Percentiles rank a stretch among this genome's conserved stretches.
Conservation (phyloP, 2,888 invertebrate genomes). For the Andrena praecox region DNA sequence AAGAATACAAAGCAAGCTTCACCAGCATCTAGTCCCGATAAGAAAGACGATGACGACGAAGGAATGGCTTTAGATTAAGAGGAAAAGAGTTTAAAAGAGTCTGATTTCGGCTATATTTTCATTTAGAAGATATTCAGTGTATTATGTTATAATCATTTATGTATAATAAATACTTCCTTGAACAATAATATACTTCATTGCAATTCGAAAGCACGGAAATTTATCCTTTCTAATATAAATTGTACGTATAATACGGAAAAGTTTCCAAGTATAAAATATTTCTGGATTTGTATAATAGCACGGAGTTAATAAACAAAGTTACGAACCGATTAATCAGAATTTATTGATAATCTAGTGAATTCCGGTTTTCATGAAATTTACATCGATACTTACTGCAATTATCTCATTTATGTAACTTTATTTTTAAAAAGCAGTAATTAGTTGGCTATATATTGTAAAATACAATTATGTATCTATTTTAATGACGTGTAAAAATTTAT, state of each 20-base stretch:
- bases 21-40: slow-evolving; percentile 67
- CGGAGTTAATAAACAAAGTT: slow-evolving; percentile 35
- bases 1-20: slow-evolving; percentile 75
- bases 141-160: slow-evolving; percentile 51
- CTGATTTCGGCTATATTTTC: slow-evolving; percentile 48
- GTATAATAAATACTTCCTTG: slow-evolving; percentile 53
- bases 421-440: no score
- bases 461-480: no score
- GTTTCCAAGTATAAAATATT: slow-evolving; percentile 29
- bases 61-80: slow-evolving; percentile 82
- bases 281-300: slow-evolving; percentile 43
- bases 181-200: slow-evolving; percentile 32
- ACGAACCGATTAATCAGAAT: slow-evolving; percentile 1
- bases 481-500: no score
- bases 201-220: slow-evolving; percentile 32
- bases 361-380: neutral
- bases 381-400: neutral
- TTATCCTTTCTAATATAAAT: slow-evolving; percentile 24
- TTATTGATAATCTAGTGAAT: neutral
- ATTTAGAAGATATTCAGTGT: slow-evolving; percentile 48
- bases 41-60: slow-evolving; percentile 80
- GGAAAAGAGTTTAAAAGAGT: slow-evolving; percentile 24
- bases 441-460: no score
- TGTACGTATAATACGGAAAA: neutral
- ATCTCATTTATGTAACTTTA: neutral